Base-by-base conservation (phyloP, 1,140 invertebrate genomes). In the Spodoptera litura region DNA sequence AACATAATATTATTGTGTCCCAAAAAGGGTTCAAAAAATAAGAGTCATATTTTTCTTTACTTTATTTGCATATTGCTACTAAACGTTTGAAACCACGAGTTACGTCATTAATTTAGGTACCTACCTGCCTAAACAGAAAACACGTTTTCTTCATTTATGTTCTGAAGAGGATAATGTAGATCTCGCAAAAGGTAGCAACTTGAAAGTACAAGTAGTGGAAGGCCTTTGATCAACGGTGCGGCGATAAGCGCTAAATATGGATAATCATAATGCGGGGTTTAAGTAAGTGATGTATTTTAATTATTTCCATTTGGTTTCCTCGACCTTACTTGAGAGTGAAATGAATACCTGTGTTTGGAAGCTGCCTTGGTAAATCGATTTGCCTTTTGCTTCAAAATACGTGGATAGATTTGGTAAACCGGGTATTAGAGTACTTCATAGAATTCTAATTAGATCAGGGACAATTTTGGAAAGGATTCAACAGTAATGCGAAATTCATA, bases 371-470 rank as follows among this genome's bases (percentile, higher is more conserved):
- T 68, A 74, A 80, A 84, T 70, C 79, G 79, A 83, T 81, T 82
- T 81, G 27, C 66, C 20, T 70, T 56, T 15, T 38, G 56, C 44
- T 59, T 68, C 72, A 81, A 78, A 51, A 78, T 62, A 76, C 35
- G 49, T 75, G 76, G 53, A 71, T 80, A 64, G 73, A 74, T 82
- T 70, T 51, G 68, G 62, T 82, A 82, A 82, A 74, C 82, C 81
- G 81, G 80, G 80, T 81, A 80, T 80, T 81, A 78, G 79, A 66
- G 79, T 68, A 66, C 68, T 58, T 80, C 75, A 58, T 31, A 62
- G 75, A 82, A 79, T 75, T 83, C 72, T 80, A 87, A 87, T 87
- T 83, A 84, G 83, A 83, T 73, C 61, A 81, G 49, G 75, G 78
- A 84, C 70, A 76, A 77, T 81, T 81, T 82, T 77, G 72, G 72